Conservation (phyloP, 2,113 vertebrate species). For the Chaetodon auriga region DNA sequence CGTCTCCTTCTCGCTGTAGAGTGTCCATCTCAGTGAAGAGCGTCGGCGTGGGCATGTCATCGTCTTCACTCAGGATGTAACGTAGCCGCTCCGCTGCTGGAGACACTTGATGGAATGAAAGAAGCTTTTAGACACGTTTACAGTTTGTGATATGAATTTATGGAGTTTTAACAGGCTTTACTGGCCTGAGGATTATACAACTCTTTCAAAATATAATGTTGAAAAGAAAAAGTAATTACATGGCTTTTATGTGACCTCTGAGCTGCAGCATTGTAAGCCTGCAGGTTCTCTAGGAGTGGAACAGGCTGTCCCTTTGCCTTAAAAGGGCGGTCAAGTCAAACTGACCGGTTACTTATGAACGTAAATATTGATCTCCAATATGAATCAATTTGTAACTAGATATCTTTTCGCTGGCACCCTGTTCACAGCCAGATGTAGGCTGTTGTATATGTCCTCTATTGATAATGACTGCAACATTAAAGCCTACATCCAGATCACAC, state of each 20-base stretch:
- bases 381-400: background rate
- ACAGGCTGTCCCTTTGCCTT: background rate
- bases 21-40: conserved; percentile 99
- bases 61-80: conserved; percentile 94
- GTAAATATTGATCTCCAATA: background rate
- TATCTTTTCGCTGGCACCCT: background rate
- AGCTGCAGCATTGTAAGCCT: background rate
- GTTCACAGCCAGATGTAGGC: background rate
- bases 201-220: background rate
- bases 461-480: conserved; percentile 2
- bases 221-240: background rate
- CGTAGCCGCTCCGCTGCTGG: conserved; percentile 94
- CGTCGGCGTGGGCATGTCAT: conserved; percentile 91
- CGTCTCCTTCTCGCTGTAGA: conserved; percentile 93
- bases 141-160: background rate
- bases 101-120: conserved; percentile 84
- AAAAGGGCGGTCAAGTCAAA: background rate
- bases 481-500: background rate
- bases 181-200: background rate
- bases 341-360: background rate
- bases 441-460: background rate
- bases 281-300: background rate
- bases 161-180: background rate
- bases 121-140: background rate
- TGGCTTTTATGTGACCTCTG: background rate